Evolutionary conservation across 2,888 invertebrate species (phyloP).

Genomic region (Trisateles emortualis): DNA sequence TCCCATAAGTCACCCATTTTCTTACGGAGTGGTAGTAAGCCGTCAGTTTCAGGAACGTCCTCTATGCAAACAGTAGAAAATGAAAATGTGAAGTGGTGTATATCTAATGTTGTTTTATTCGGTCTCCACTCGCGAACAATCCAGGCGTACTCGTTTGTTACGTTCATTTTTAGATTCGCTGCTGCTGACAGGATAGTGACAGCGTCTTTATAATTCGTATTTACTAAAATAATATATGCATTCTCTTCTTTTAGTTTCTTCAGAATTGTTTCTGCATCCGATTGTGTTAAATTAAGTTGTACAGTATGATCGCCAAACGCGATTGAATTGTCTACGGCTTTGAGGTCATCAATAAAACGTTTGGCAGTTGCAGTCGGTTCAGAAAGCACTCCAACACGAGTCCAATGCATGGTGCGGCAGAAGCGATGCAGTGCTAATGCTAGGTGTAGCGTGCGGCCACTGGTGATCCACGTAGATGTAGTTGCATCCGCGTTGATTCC

Average conservation of each 20-base stretch:
- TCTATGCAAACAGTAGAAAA: not conserved
- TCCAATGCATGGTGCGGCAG: conserved; percentile 5
- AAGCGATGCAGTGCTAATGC: conserved; percentile 9
- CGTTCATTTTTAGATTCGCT: conserved; percentile 8
- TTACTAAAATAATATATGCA: conserved; percentile 13
- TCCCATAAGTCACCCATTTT: not conserved
- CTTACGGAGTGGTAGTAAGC: not conserved
- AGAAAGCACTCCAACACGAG: conserved; percentile 14
- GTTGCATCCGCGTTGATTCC: not conserved
- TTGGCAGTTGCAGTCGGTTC: conserved; percentile 4
- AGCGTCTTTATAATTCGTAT: conserved; percentile 10
- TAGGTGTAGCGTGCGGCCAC: conserved; percentile 4
- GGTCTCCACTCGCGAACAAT: conserved; percentile 13
- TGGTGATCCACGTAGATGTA: conserved; percentile 7
- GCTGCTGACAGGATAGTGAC: conserved; percentile 8
- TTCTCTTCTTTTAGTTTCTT: conserved; percentile 3
- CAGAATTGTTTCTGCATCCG: conserved; percentile 2
- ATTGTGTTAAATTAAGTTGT: not conserved
- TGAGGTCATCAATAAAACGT: conserved; percentile 3
- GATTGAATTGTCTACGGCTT: not conserved
- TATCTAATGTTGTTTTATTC: not conserved
- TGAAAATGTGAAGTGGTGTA: conserved; percentile 10
- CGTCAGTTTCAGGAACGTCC: not conserved
- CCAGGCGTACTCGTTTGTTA: conserved; percentile 9
- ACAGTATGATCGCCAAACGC: conserved; percentile 3